Base-by-base conservation (phyloP, 2,113 vertebrate genomes). In the Xiphophorus hellerii region DNA sequence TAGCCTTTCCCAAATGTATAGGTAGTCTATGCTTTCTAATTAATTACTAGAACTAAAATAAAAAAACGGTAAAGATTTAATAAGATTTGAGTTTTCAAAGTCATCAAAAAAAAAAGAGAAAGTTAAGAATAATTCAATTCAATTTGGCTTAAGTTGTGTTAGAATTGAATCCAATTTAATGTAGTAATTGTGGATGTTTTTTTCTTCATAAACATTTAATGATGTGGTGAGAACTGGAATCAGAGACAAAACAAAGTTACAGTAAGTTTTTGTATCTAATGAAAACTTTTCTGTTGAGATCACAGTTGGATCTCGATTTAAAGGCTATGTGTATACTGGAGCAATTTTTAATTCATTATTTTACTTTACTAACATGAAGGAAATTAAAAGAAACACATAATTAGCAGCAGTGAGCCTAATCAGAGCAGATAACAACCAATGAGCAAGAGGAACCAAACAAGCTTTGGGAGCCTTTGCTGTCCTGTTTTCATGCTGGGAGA, bases 391-490 rank as follows among this genome's bases (percentile, higher is more conserved):
- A 63, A 67, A 66, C 17, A 62, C 60, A 70, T 0, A 67, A 58
- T n/a, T n/a, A 71, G 66, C 12, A 22, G 22, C 20, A 61, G 25
- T 37, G 42, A 60, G 65, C 25, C 66, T 28, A 31, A 66, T 83
- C 14, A 78, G 14, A 74, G 67, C 22, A 1, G 62, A 69, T 63
- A 66, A 76, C 71, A 17, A 62, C 60, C 71, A 2, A 30, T 63
- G 31, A 68, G 51, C 29, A 73, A n/a, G 51, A 51, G n/a, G 28
- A 69, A 39, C n/a, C 35, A 69, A 87, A 77, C 60, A 1, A 29
- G 22, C 62, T 51, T 27, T 76, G 69, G 44, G 67, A 76, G 51
- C 28, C 25, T 84, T 71, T 84, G n/a, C 74, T 77, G 60, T 51
- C 31, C 11, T 48, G 35, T 30, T 69, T 58, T 58, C 25, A n/a